Conservation (phyloP, 2,797 vertebrate genomes). For the Neostethus bicornis region DNA sequence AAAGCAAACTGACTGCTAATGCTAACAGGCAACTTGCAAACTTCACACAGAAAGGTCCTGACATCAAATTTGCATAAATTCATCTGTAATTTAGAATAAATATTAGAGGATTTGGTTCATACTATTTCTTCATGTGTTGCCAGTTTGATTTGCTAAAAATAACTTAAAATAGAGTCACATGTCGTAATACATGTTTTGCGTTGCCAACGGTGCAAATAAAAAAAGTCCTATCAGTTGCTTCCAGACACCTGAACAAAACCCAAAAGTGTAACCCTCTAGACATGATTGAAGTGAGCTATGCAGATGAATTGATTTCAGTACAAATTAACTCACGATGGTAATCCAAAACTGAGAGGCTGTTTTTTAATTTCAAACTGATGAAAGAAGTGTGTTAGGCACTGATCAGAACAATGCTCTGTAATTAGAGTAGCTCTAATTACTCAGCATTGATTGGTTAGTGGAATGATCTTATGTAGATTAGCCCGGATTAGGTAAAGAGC, state of each 20-base stretch:
- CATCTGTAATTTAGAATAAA: no score
- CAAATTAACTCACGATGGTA: conserved; percentile 69
- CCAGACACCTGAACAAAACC: conserved; percentile 31
- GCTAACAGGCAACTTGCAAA: no score
- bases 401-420: conserved; percentile 72
- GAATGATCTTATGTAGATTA: conserved; percentile 33
- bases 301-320: conserved; percentile 71
- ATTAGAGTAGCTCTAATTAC: conserved; percentile 71
- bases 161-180: no score
- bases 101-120: no score
- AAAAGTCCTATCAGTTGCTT: conserved; percentile 9
- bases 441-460: conserved; percentile 64
- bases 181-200: no score
- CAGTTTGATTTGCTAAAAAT: no score
- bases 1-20: no score
- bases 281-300: conserved; percentile 41
- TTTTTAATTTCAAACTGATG: conserved; percentile 77
- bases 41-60: no score
- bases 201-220: no score
- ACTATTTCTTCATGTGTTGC: no score
- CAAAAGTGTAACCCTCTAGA: conserved; percentile 35
- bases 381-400: conserved; percentile 58
- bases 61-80: no score
- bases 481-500: conserved; percentile 34
- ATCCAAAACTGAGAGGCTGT: conserved; percentile 70